Conservation (phyloP, 2,797 vertebrate species). For the Macropodus opercularis region DNA sequence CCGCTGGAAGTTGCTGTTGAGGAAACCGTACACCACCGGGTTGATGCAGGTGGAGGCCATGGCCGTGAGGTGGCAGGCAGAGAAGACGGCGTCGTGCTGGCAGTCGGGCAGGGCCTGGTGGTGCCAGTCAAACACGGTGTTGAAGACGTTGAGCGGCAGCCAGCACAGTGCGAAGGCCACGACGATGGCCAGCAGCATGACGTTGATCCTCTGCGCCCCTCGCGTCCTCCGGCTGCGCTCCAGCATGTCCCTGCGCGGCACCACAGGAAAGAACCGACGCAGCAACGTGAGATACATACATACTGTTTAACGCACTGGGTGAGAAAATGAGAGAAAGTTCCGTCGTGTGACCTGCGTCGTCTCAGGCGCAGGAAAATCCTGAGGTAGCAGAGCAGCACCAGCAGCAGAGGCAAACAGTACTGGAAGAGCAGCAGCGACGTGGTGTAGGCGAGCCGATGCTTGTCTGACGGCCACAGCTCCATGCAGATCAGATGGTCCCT, state of each 20-base stretch:
- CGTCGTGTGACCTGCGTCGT: constrained; percentile 69
- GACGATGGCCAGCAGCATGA: constrained; percentile 82
- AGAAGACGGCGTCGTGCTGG: constrained; percentile 85
- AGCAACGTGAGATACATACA: not conserved
- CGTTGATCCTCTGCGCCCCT: constrained; percentile 78
- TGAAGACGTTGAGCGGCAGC: constrained; percentile 86
- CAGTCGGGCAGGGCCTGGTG: constrained; percentile 81
- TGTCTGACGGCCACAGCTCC: constrained; percentile 83
- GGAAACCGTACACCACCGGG: constrained; percentile 85
- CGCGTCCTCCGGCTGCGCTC: constrained; percentile 75
- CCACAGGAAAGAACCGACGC: constrained; percentile 44
- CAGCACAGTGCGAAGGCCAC: constrained; percentile 83
- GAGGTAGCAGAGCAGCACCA: constrained; percentile 84
- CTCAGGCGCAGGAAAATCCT: constrained; percentile 85
- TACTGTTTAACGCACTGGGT: too few species aligned
- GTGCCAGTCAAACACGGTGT: constrained; percentile 86
- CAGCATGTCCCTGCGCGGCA: constrained; percentile 75
- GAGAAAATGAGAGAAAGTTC: not conserved
- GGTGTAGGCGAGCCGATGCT: constrained; percentile 82
- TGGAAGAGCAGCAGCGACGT: constrained; percentile 85
- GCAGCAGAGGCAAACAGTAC: constrained; percentile 83
- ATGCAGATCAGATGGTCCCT: constrained; percentile 83
- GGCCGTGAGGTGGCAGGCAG: constrained; percentile 81
- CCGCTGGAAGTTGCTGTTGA: constrained; percentile 86
- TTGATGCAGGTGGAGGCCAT: constrained; percentile 86